phyloP scores from a whole-genome alignment of 2,888 invertebrate species.

The Archips crataeganus region DNA sequence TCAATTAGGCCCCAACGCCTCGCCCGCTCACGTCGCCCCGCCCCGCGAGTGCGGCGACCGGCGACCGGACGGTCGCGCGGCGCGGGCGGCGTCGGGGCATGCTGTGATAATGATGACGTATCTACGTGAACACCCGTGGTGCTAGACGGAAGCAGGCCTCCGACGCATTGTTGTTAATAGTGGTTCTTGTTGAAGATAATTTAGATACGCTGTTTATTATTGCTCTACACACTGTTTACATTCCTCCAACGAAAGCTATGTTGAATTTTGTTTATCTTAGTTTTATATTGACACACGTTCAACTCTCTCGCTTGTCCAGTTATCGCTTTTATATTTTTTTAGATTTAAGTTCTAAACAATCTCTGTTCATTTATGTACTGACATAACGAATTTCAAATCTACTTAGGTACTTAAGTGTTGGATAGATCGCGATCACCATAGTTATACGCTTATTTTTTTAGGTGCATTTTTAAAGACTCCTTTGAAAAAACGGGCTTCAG shows the following conservation, averaged over 20 bases:
- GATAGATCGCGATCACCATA: constrained; percentile 66
- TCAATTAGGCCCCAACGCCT: background rate
- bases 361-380: constrained; percentile 69
- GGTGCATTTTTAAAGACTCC: constrained; percentile 68
- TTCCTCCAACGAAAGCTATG: constrained; percentile 82
- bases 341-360: constrained; percentile 73
- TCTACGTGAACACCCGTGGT: constrained; percentile 66
- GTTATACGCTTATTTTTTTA: constrained; percentile 77
- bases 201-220: constrained; percentile 76
- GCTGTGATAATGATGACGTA: constrained; percentile 49
- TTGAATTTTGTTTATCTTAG: constrained; percentile 82
- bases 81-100: background rate
- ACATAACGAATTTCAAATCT: constrained; percentile 74
- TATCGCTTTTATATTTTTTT: constrained; percentile 72
- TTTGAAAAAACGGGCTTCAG: constrained; percentile 43
- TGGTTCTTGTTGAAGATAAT: constrained; percentile 75
- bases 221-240: constrained; percentile 82
- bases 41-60: background rate
- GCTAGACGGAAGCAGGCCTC: constrained; percentile 77
- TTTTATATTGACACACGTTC: constrained; percentile 72
- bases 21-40: background rate
- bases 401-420: constrained; percentile 80
- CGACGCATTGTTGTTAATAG: constrained; percentile 75
- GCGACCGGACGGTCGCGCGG: background rate
- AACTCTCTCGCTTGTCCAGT: constrained; percentile 73